Evolutionary conservation across 2,888 invertebrate genomes (phyloP).

Genomic region (Eupithecia subfuscata): DNA sequence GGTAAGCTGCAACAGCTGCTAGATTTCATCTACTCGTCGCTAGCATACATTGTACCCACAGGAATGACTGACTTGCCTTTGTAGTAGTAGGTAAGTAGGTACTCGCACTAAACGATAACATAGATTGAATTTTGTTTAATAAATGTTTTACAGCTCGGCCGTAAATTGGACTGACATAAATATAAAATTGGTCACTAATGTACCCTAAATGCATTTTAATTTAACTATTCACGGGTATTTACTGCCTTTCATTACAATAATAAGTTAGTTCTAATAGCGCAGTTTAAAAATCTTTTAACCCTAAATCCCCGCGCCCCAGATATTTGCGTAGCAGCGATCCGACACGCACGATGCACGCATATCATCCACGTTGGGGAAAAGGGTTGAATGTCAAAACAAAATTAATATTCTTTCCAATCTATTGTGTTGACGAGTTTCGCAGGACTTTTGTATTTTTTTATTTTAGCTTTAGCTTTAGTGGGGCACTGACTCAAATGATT

Average conservation of each 20-base stretch:
- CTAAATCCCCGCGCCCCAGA: neutral
- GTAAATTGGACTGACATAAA: neutral
- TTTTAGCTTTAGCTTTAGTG: neutral
- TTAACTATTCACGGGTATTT: neutral
- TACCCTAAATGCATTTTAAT: neutral
- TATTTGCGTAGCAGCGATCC: neutral
- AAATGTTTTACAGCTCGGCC: too few relatives aligned
- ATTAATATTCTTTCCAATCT: neutral
- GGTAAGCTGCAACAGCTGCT: too few relatives aligned
- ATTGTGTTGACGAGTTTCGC: neutral
- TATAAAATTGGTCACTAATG: neutral
- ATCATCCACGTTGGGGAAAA: neutral
- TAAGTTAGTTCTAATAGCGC: neutral
- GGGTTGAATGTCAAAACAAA: conserved; percentile 5
- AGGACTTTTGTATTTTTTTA: neutral
- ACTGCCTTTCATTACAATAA: neutral
- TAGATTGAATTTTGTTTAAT: too few relatives aligned
- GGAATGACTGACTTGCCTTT: too few relatives aligned
- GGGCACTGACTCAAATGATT: too few relatives aligned
- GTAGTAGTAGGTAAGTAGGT: too few relatives aligned
- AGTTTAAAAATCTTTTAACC: neutral
- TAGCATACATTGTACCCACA: too few relatives aligned
- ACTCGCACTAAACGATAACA: too few relatives aligned
- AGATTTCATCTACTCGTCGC: too few relatives aligned
- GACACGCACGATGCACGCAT: neutral